Percentiles rank a stretch among this genome's conserved stretches.
These are phyloP conservation scores for Cosmia pyralina DNA, from an alignment of 2,888 invertebrate genomes.

Conservation along the genomic window DNA sequence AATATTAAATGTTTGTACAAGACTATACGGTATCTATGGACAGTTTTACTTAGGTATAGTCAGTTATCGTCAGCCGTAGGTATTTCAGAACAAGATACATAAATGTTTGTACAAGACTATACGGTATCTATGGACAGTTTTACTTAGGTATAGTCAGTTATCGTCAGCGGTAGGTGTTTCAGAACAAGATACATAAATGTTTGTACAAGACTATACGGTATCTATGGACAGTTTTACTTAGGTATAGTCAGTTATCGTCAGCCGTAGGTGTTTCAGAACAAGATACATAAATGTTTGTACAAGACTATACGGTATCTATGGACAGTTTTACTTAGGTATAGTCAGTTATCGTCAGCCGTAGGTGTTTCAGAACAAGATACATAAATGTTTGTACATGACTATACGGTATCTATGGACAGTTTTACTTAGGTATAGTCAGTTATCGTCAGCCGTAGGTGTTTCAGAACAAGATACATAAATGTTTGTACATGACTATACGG, in stretches of 20 bases:
- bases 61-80: not conserved
- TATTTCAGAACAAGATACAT: not conserved
- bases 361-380: too few relatives aligned
- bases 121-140: not conserved
- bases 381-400: conserved; percentile 1
- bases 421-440: not conserved
- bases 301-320: not conserved
- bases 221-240: not conserved
- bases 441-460: not conserved
- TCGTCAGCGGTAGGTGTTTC: not conserved
- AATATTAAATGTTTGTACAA: conserved; percentile 4
- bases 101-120: conserved; percentile 5
- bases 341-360: not conserved
- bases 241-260: not conserved
- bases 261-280: not conserved
- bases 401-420: not conserved
- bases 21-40: not conserved
- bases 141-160: not conserved
- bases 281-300: conserved; percentile 11
- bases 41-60: not conserved
- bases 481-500: not conserved
- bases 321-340: not conserved
- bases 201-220: not conserved
- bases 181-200: conserved; percentile 3
- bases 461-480: not conserved